Percentiles rank a stretch among this genome's conserved stretches.
These are phyloP conservation scores for Andrena bicolor DNA, from an alignment of 2,888 invertebrate species.

Conservation along the genomic window DNA sequence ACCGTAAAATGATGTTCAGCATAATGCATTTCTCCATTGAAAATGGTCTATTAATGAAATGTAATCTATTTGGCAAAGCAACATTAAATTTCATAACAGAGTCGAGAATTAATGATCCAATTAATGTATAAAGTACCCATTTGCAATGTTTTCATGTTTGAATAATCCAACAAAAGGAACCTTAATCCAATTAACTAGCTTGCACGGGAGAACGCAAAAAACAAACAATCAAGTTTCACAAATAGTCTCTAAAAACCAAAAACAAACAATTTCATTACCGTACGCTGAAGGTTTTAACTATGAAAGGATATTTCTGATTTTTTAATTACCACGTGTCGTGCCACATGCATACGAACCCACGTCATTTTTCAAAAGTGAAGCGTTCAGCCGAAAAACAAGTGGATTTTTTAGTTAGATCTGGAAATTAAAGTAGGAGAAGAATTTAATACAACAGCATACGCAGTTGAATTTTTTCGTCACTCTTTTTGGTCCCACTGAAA, in stretches of 20 bases:
- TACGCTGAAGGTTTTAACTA: too few species aligned
- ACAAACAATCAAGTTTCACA: background rate
- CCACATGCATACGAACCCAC: too few species aligned
- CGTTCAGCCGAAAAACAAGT: too few species aligned
- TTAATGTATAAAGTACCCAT: background rate
- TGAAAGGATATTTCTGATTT: too few species aligned
- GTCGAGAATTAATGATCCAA: background rate
- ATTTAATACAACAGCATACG: too few species aligned
- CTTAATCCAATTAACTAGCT: background rate
- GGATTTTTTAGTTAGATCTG: too few species aligned
- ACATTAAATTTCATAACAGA: slow-evolving; percentile 3
- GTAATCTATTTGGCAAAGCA: slow-evolving; percentile 12
- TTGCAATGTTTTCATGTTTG: background rate
- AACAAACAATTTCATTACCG: too few species aligned
- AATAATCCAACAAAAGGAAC: background rate
- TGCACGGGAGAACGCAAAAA: background rate
- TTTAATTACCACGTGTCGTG: too few species aligned
- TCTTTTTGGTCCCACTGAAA: too few species aligned
- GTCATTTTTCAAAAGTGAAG: too few species aligned
- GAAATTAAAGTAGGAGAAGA: too few species aligned
- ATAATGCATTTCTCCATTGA: slow-evolving; percentile 12
- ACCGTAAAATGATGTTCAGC: slow-evolving; percentile 12
- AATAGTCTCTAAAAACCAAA: background rate
- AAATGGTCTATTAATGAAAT: slow-evolving; percentile 9
- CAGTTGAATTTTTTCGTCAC: too few species aligned